Evolutionary conservation across 1,140 invertebrate genomes (phyloP).

Genomic region (Luehdorfia chinensis): DNA sequence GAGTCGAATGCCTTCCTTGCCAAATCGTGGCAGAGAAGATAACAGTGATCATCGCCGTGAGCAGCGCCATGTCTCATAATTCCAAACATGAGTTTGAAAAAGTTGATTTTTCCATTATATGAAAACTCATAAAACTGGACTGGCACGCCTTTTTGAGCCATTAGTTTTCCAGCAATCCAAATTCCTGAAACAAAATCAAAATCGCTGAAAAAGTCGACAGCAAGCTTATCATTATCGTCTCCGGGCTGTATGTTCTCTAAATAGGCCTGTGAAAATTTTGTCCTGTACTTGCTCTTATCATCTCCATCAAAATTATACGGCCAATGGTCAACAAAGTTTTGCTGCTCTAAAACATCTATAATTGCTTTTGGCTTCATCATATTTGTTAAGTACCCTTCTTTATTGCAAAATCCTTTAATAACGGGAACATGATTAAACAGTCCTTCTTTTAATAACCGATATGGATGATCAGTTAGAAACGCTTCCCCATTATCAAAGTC

Average conservation of each 20-base stretch:
- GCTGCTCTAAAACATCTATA: constrained; percentile 26
- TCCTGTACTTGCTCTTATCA: constrained; percentile 20
- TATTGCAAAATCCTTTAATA: constrained; percentile 71
- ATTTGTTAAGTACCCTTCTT: constrained; percentile 56
- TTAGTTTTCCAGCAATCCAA: constrained; percentile 46
- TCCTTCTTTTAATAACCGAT: constrained; percentile 68
- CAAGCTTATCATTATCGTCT: constrained; percentile 25
- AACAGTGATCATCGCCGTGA: constrained; percentile 72
- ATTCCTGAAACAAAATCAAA: constrained; percentile 65
- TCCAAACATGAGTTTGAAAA: constrained; percentile 61
- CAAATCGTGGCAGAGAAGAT: constrained; percentile 53
- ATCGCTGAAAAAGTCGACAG: constrained; percentile 52
- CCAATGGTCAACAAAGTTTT: constrained; percentile 33
- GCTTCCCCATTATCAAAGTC: constrained; percentile 52
- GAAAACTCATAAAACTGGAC: constrained; percentile 56
- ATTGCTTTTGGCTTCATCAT: constrained; percentile 21
- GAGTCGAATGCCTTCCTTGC: constrained; percentile 46
- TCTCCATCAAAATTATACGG: constrained; percentile 25
- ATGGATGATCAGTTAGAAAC: constrained; percentile 76
- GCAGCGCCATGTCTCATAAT: constrained; percentile 57
- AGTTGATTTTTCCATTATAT: constrained; percentile 63
- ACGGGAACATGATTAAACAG: constrained; percentile 67
- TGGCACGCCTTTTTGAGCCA: constrained; percentile 33
- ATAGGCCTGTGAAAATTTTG: constrained; percentile 41
- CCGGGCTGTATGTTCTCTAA: constrained; percentile 13